Conservation (phyloP, 2,113 vertebrate genomes). For the Apodemus sylvaticus region DNA sequence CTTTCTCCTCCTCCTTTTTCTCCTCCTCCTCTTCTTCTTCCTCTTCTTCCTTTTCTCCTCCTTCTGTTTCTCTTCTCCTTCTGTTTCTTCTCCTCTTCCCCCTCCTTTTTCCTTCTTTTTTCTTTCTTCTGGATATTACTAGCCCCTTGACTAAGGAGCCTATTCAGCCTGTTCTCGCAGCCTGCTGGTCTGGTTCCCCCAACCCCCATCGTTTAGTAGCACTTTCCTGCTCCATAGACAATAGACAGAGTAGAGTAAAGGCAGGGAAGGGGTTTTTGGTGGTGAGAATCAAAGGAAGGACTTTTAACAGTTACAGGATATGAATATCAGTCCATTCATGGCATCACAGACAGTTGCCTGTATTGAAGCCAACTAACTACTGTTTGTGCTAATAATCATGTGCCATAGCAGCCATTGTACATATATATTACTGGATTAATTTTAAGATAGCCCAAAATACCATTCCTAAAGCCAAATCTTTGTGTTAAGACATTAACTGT, state of each 20-base stretch:
- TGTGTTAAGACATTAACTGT: constrained; percentile 15
- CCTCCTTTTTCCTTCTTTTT: no score
- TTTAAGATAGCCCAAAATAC: constrained; percentile 37
- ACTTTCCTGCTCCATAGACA: not conserved
- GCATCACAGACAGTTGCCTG: not conserved
- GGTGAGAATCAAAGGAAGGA: constrained; percentile 3
- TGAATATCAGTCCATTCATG: not conserved
- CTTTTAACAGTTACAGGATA: not conserved
- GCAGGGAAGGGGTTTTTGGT: not conserved
- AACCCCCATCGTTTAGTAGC: not conserved
- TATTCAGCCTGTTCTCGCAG: not conserved
- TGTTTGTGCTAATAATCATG: not conserved
- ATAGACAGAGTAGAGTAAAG: not conserved
- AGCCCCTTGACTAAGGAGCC: not conserved
- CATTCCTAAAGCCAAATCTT: not conserved
- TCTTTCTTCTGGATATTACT: not conserved
- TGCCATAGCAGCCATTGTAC: not conserved
- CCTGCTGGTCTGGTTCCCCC: not conserved
- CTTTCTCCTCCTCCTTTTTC: no score
- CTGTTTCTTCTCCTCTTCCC: not conserved
- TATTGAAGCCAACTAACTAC: constrained; percentile 24
- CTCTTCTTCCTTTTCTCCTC: no score
- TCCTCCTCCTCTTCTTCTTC: no score
- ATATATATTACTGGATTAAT: constrained; percentile 2
- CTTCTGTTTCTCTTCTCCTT: no score